These are phyloP conservation scores for Ceyx cyanopectus DNA, from an alignment of 2,113 vertebrate species.

Conservation along the genomic window DNA sequence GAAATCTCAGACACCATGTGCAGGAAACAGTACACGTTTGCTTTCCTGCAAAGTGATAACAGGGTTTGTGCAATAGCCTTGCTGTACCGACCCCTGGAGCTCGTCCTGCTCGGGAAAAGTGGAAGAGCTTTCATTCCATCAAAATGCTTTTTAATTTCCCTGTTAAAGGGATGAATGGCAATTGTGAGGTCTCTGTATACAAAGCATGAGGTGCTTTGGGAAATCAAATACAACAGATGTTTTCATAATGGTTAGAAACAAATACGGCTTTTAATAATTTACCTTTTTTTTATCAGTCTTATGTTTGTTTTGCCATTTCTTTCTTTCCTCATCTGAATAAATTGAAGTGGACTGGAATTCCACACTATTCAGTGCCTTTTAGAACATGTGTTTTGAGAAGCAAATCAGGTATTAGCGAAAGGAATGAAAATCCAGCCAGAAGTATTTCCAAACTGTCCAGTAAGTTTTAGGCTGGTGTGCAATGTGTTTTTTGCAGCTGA, in stretches of 20 bases:
- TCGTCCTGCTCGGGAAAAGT: background rate
- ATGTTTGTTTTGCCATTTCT: background rate
- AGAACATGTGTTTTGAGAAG: background rate
- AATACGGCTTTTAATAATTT: background rate
- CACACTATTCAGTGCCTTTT: background rate
- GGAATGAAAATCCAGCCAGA: background rate
- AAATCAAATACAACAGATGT: background rate
- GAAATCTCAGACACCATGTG: rapidly evolving
- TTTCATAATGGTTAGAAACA: background rate
- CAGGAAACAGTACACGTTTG: background rate
- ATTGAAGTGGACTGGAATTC: background rate
- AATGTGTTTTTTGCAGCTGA: background rate
- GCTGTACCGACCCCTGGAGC: conserved; percentile 37
- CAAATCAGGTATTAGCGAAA: background rate
- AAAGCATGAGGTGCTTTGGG: background rate
- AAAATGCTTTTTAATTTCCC: background rate
- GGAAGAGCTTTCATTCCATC: background rate
- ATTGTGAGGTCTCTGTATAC: background rate
- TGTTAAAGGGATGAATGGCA: background rate
- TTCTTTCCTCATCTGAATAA: conserved; percentile 11
- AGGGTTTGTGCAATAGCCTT: background rate
- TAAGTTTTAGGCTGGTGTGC: background rate
- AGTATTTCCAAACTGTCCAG: background rate
- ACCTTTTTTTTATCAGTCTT: background rate
- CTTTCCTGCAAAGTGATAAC: background rate